phyloP scores from a whole-genome alignment of 2,888 invertebrate genomes.

The Salticus scenicus region DNA sequence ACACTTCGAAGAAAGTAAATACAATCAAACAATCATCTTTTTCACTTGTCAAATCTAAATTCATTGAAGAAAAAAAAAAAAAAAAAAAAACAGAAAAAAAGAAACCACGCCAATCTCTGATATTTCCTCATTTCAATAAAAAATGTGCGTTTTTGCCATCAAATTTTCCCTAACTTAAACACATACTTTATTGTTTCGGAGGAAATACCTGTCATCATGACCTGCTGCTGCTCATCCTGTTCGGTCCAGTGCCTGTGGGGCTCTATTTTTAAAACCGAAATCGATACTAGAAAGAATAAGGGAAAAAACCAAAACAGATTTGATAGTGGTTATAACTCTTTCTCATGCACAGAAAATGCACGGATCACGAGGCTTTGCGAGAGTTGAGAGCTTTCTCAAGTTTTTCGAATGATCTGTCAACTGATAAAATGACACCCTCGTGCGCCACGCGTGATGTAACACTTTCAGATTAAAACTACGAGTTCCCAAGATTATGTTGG shows the following conservation, averaged over 20 bases:
- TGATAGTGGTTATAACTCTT: background rate
- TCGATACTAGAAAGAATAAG: background rate
- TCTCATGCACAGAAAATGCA: background rate
- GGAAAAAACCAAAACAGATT: background rate
- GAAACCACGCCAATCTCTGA: background rate
- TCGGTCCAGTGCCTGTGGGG: conserved; percentile 1
- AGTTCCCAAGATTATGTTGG: background rate
- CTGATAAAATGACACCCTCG: background rate
- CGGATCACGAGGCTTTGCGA: background rate
- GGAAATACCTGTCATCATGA: background rate
- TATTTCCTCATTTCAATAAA: background rate
- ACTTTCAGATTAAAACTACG: background rate
- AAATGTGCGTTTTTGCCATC: background rate
- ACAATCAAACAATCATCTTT: no score
- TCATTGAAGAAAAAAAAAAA: no score
- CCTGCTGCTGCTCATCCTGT: background rate
- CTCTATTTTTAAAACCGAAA: conserved; percentile 1
- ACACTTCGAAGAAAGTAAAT: no score
- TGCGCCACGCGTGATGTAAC: background rate
- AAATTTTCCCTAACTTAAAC: background rate
- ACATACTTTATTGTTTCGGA: conserved; percentile 4
- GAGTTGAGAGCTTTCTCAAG: background rate
- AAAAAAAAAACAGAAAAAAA: no score
- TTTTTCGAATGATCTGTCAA: conserved; percentile 12
- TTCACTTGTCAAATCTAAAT: no score